Evolutionary conservation across 2,888 invertebrate species (phyloP), one percentile per base, ranked within the genome.

Genomic region (Synanthedon formicaeformis): DNA sequence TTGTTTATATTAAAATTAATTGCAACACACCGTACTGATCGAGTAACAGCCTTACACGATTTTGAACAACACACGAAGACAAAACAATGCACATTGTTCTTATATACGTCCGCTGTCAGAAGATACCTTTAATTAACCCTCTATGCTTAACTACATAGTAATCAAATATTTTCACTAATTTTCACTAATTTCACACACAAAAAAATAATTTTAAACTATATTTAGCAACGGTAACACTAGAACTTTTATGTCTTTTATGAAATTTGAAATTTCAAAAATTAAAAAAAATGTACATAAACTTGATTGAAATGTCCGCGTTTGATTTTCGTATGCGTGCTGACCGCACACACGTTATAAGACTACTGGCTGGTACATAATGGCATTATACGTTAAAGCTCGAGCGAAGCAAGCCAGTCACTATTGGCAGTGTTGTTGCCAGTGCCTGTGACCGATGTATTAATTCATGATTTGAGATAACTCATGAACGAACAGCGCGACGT

Each of bases 401-500:
- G 52, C 50, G 52, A 53, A 53, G 41, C 41, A 45, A 34, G 65
- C 65, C 63, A 62, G 59, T 62, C 61, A 66, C 66, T 62, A 61
- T 65, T 60, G 61, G 70, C 69, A 60, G 66, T 55, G 58, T 34
- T 34, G 10, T 34, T 60, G 58, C 54, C 56, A 52, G 55, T 55
- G 56, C 57, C 63, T 61, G 64, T 63, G 62, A 63, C 64, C 63
- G 62, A 64, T 66, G 71, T 73, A 74, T 78, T 75, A 77, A 78
- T 76, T 76, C 75, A 71, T 69, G 75, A 78, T 78, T 66, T 69
- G 62, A 76, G 74, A 78, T 76, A 75, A 66, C 62, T 66, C 57
- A 58, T 59, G 55, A 56, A 50, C 50, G 27, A 50, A 54, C 51
- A 53, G 40, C 6, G 41, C 50, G 50, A 52, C 41, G 48, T 53